Evolutionary conservation across 2,888 invertebrate species (phyloP), one percentile per base, ranked within the genome.

Genomic region (Mactromeris polynyma): DNA sequence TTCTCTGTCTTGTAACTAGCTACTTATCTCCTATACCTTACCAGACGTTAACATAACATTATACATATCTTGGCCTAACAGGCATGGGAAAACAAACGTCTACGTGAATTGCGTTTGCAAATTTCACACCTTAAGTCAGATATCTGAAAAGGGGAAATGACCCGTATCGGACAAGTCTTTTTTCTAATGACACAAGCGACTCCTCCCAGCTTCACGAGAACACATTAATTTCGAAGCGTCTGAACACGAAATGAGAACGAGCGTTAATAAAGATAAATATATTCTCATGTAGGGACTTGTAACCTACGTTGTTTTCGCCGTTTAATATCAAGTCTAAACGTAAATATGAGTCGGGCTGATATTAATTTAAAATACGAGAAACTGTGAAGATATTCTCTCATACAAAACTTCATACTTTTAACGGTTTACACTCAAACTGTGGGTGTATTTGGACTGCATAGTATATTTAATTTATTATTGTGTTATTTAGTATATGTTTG

Each of bases 51-150:
- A 73, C 31, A 73, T 36, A 33, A 17, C 3, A 14, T 17, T 33
- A 4, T n/a, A 36, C 17, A 73, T 36, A 33, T 6, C 38, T n/a
- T 81, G 73, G 86, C 86, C 86, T 86, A 40, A 36, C 58, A 26
- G 19, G n/a, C 51, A 82, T 80, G 33, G 33, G 78, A 73, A 73
- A 40, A 88, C 64, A 42, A 81, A 54, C 40, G 64, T 86, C 79
- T 46, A 86, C 42, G 64, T 64, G 80, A 84, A 83, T 86, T 83
- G 42, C 83, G 78, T 64, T 84, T 42, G 38, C 83, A 79, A 79
- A 81, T 87, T 88, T 90, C 90, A 90, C 90, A 90, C 90, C 87
- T 90, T 38, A 69, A 81, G 85, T 89, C 86, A 85, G 73, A 46
- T 82, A 51, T 51, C 77, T 85, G 83, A 90, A 90, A 87, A 87